Percentiles rank a stretch among this genome's conserved stretches.
These are phyloP conservation scores for Dendrolimus pini DNA, from an alignment of 2,888 invertebrate genomes.

Conservation along the genomic window DNA sequence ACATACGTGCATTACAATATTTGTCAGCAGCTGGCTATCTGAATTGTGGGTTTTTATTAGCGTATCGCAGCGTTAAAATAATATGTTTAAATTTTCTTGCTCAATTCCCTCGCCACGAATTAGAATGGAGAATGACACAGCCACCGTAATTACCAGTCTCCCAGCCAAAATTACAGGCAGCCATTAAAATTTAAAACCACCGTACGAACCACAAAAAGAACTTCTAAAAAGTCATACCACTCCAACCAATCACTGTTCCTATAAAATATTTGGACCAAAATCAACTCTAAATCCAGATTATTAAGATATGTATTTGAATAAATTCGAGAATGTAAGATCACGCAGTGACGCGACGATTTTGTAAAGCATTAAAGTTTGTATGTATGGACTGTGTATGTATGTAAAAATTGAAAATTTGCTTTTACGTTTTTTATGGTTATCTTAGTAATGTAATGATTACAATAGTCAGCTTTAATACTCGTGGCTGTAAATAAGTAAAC, in stretches of 20 bases:
- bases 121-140: slow-evolving; percentile 66
- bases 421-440: too few species aligned
- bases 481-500: too few species aligned
- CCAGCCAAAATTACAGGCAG: slow-evolving; percentile 57
- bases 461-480: too few species aligned
- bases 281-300: background rate
- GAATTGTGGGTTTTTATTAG: too few species aligned
- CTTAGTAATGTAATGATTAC: too few species aligned
- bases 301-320: too few species aligned
- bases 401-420: too few species aligned
- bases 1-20: too few species aligned
- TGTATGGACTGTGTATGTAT: background rate
- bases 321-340: background rate
- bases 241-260: background rate
- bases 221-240: background rate
- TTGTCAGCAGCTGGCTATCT: too few species aligned
- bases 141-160: slow-evolving; percentile 61
- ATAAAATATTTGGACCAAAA: background rate
- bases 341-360: background rate
- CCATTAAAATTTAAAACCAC: slow-evolving; percentile 37
- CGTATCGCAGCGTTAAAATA: background rate
- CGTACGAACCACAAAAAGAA: background rate
- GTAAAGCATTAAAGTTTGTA: background rate
- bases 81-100: slow-evolving; percentile 9
- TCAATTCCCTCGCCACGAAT: slow-evolving; percentile 15